Base-by-base conservation (phyloP, 1,140 invertebrate species). In the Acyrthosiphon pisum region DNA sequence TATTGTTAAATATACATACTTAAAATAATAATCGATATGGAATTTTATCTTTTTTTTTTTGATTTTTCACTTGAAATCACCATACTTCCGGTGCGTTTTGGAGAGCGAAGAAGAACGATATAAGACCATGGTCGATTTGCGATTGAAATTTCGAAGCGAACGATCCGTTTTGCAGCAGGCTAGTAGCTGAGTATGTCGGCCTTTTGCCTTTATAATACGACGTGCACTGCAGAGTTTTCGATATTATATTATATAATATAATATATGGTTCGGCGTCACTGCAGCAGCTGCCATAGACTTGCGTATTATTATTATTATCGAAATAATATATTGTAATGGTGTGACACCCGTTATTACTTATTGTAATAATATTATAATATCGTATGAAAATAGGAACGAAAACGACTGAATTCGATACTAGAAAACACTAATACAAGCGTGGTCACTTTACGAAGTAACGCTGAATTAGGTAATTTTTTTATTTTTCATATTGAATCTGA, bases 251-350 rank as follows among this genome's bases (percentile, higher is more conserved):
- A 76, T n/a, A 76, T n/a, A n/a, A 76, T 35, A 76, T 76, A 76
- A 76, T n/a, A n/a, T 76, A 76, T n/a, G 4, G n/a, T n/a, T n/a
- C n/a, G n/a, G 60, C 60, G 60, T 76, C 60, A 76, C n/a, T 76
- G 60, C n/a, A 76, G 14, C 60, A 76, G 60, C 60, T 76, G 60
- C n/a, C 18, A n/a, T 76, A n/a, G 60, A 76, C 60, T 76, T 76
- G 50, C 50, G 50, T 53, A 23, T 53, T 53, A 53, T 53, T 53
- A 53, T 4, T 53, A 53, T 7, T 2, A 53, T 76, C 60, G n/a
- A n/a, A 76, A 76, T 76, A 76, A 76, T 76, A 76, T 53, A 53
- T 53, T n/a, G n/a, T n/a, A 76, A 76, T 76, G 60, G 60, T 35
- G 60, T n/a, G 30, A 76, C 60, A 76, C n/a, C 26, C 60, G n/a